Evolutionary conservation across 2,888 invertebrate genomes (phyloP), one percentile per base, ranked within the genome.

Genomic region (Oxystoma pomonae): DNA sequence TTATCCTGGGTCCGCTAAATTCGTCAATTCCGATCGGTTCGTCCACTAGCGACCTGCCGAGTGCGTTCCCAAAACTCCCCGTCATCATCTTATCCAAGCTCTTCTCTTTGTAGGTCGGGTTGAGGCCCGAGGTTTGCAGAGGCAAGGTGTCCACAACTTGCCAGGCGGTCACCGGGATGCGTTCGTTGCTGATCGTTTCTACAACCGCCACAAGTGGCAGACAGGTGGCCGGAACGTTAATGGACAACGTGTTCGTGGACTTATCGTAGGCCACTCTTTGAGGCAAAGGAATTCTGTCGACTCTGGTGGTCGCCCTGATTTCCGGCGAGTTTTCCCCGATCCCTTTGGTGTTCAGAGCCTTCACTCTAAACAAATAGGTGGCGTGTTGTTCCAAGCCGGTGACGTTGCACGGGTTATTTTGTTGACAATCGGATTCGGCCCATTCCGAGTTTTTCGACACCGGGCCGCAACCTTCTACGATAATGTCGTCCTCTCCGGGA

Each of bases 321-420:
- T 94, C 93, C 72, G 92, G 91, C 0, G 95, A 95, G 75, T 90
- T 92, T 69, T 92, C 91, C 66, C 94, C 94, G 70, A 90, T 88
- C 16, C 94, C 94, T 78, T 92, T 92, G 0, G 92, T 90, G 76
- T 95, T 96, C 67, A 92, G 85, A 0, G 94, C 94, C 81, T 92
- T 93, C 64, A 92, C 88, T 85, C 92, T 93, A 81, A 96, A 93
- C 0, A 89, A 85, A 77, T 94, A 96, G 20, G 87, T 87, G 76
- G 91, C 92, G 78, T 95, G 92, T 73, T 95, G 94, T 60, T 94
- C 92, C 59, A 96, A 84, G 62, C 88, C 85, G 1, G 90, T 90
- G 1, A 96, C 90, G 75, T 94, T 94, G 81, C 96, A 96, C 0
- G 95, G 95, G 76, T 94, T 92, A 68, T 87, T 87, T 49, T 89